Evolutionary conservation across 2,797 vertebrate genomes (phyloP).

Genomic region (Craterocephalus amniculus): DNA sequence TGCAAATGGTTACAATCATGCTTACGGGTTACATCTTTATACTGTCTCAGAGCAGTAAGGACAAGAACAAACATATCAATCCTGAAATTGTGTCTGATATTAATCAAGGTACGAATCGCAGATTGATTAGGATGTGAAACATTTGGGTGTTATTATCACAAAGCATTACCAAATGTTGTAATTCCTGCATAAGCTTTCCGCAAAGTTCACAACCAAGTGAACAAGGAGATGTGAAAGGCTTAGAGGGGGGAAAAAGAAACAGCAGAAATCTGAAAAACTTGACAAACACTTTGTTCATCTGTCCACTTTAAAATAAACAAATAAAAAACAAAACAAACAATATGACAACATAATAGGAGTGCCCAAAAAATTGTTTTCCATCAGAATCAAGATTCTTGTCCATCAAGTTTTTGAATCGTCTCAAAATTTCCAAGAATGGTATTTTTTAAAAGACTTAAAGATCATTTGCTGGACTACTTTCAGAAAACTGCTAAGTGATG

Average conservation of each 20-base stretch:
- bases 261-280: not conserved
- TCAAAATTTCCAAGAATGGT: no score
- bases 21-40: not conserved
- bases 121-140: not conserved
- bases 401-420: no score
- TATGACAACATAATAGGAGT: no score
- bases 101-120: not conserved
- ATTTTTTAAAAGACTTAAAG: no score
- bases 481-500: no score
- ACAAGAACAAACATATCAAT: not conserved
- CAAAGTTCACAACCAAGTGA: not conserved
- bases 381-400: no score
- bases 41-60: not conserved
- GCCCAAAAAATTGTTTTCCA: no score
- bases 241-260: no score
- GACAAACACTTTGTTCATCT: not conserved
- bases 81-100: not conserved
- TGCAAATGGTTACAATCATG: not conserved
- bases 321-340: no score
- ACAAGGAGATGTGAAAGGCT: no score
- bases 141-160: not conserved
- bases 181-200: not conserved
- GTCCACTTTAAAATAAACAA: no score
- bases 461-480: no score
- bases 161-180: not conserved